Base-by-base conservation (phyloP, 2,797 vertebrate genomes). In the Morus bassanus region DNA sequence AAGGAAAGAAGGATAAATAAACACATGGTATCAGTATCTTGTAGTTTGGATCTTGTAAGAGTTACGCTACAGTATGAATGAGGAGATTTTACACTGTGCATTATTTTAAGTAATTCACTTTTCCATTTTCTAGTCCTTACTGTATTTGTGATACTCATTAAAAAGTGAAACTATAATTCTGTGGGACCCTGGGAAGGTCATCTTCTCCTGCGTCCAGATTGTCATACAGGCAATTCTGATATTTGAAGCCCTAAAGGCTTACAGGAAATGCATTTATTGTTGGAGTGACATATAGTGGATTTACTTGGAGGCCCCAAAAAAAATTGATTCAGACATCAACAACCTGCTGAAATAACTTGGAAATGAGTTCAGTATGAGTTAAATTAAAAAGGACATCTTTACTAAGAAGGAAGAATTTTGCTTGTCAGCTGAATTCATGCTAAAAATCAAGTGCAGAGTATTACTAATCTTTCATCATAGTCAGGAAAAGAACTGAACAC, bases 381-480 rank as follows among this genome's bases (percentile, higher is more conserved):
- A 87, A 94, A 74, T 85, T 78, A 85, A 81, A 87, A 82, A 48
- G 13, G 61, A 73, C 31, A 19, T 79, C 59, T 86, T 88, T n/a
- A 89, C 33, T 39, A 93, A 65, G 46, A 89, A 61, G 31, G 57
- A 86, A 73, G 19, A 86, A 67, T 56, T 50, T 76, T 92, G 33
- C 57, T 91, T 87, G 48, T 95, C 72, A 81, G 4, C 46, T 39
- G 30, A 84, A 75, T 86, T 91, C 11, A 2, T 91, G 79, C 61
- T 96, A 59, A 88, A 88, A 91, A 63, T 84, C 76, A 86, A 86
- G 72, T 65, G 54, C 14, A 56, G 65, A 84, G 27, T 51, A 60
- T 91, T 96, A 84, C 28, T 91, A 69, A 68, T 95, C 69, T 88
- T 96, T 86, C 59, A 59, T 88, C 69, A 35, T 28, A 80, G 83